Percentiles rank a stretch among this genome's conserved stretches.
These are phyloP conservation scores for Syngnathus scovelli DNA, from an alignment of 2,113 vertebrate genomes.

Conservation along the genomic window DNA sequence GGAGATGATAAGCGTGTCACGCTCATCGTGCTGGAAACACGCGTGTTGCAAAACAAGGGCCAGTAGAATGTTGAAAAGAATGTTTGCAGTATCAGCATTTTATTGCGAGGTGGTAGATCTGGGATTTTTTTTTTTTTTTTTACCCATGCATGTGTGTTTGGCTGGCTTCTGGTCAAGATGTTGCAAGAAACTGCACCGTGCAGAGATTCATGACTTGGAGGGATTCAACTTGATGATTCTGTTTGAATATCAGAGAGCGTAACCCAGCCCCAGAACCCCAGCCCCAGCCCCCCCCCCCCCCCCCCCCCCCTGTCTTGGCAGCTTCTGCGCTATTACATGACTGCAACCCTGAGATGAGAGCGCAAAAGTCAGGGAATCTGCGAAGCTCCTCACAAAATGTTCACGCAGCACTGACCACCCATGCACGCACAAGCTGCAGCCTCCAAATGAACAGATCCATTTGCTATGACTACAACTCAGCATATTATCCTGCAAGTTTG, in stretches of 20 bases:
- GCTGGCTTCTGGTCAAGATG: no score
- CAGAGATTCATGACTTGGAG: slow-evolving; percentile 11
- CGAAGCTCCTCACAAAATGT: slow-evolving; percentile 12
- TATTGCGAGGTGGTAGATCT: background rate
- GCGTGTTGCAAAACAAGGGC: no score
- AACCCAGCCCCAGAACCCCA: background rate
- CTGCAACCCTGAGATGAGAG: slow-evolving; percentile 24
- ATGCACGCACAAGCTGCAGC: slow-evolving; percentile 12
- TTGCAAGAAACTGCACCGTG: slow-evolving; percentile 24
- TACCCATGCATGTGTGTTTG: no score
- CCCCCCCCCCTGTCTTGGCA: slow-evolving; percentile 6
- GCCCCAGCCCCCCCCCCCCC: background rate
- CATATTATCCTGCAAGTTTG: background rate
- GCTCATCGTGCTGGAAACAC: no score
- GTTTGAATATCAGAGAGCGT: slow-evolving; percentile 37
- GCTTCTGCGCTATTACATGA: slow-evolving; percentile 22
- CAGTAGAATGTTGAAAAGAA: no score
- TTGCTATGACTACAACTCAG: slow-evolving; percentile 14
- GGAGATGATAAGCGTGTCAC: background rate
- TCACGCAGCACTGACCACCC: slow-evolving; percentile 10
- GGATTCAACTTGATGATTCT: slow-evolving; percentile 40
- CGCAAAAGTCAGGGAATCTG: slow-evolving; percentile 33
- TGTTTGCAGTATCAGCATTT: background rate
- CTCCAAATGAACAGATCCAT: slow-evolving; percentile 19
- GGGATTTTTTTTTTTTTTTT: no score